Conservation (phyloP, 2,113 vertebrate species). For the Sinocyclocheilus anshuiensis region DNA sequence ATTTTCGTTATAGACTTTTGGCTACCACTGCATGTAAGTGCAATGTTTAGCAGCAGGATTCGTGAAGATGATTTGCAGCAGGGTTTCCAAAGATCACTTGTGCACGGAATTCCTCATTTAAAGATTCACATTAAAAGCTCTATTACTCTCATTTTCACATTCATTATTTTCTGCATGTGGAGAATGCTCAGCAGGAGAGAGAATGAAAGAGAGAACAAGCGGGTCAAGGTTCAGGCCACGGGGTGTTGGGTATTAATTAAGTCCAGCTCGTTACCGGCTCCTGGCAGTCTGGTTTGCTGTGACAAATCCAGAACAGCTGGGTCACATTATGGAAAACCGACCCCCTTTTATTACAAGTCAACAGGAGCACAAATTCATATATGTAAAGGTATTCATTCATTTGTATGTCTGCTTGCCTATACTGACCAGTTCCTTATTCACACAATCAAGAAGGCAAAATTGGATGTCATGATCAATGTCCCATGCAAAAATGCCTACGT, state of each 20-base stretch:
- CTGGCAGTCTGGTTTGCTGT: conserved; percentile 62
- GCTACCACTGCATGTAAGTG: neutral
- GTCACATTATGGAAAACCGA: conserved; percentile 54
- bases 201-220: conserved; percentile 15
- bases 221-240: conserved; percentile 48
- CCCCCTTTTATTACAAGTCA: conserved; percentile 51
- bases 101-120: conserved; percentile 1
- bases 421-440: neutral
- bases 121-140: conserved; percentile 46
- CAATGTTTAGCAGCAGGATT: conserved; percentile 7
- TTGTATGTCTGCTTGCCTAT: neutral
- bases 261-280: conserved; percentile 54
- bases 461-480: neutral
- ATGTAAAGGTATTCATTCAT: conserved; percentile 23
- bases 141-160: conserved; percentile 24
- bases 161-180: conserved; percentile 33
- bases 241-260: conserved; percentile 62
- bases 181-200: conserved; percentile 45
- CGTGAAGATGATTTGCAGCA: conserved; percentile 30
- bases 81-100: conserved; percentile 36
- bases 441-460: neutral
- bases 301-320: conserved; percentile 61
- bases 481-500: conserved; percentile 49
- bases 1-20: neutral
- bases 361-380: conserved; percentile 10